phyloP scores from a whole-genome alignment of 2,888 invertebrate species.

The Camptogramma bilineatum region DNA sequence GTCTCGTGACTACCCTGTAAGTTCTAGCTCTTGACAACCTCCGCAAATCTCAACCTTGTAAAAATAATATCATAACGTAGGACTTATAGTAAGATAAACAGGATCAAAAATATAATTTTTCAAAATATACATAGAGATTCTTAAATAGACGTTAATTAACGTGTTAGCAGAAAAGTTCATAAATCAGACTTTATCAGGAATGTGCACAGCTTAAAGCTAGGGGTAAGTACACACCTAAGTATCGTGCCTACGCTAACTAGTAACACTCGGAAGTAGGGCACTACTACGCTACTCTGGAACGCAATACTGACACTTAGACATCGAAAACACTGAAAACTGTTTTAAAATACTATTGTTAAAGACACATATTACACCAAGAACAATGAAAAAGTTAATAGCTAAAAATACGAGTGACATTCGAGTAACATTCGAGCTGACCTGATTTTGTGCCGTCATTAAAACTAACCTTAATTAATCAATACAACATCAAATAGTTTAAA shows the following conservation, averaged over 20 bases:
- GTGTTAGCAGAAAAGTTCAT: constrained; percentile 80
- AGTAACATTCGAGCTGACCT: constrained; percentile 82
- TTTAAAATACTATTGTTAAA: constrained; percentile 47
- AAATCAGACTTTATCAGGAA: constrained; percentile 81
- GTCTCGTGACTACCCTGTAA: constrained; percentile 78
- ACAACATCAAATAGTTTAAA: constrained; percentile 49
- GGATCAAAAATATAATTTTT: constrained; percentile 83
- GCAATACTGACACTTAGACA: constrained; percentile 68
- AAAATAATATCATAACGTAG: constrained; percentile 66
- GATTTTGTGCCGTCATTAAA: constrained; percentile 77
- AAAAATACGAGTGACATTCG: constrained; percentile 75
- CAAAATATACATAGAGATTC: constrained; percentile 74
- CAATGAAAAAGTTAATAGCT: constrained; percentile 31
- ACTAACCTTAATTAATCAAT: constrained; percentile 59
- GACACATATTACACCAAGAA: constrained; percentile 31
- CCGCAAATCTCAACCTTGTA: constrained; percentile 60
- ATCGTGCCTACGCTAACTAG: constrained; percentile 60
- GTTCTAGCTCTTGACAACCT: constrained; percentile 70
- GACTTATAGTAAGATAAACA: constrained; percentile 77
- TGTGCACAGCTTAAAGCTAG: constrained; percentile 81
- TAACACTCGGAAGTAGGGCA: constrained; percentile 58
- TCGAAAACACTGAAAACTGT: constrained; percentile 65
- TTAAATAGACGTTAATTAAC: constrained; percentile 68
- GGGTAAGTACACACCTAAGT: constrained; percentile 47
- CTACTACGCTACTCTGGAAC: constrained; percentile 65